Percentiles rank a stretch among this genome's conserved stretches.
Conservation (phyloP, 2,888 invertebrate genomes). For the Platynereis dumerilii region DNA sequence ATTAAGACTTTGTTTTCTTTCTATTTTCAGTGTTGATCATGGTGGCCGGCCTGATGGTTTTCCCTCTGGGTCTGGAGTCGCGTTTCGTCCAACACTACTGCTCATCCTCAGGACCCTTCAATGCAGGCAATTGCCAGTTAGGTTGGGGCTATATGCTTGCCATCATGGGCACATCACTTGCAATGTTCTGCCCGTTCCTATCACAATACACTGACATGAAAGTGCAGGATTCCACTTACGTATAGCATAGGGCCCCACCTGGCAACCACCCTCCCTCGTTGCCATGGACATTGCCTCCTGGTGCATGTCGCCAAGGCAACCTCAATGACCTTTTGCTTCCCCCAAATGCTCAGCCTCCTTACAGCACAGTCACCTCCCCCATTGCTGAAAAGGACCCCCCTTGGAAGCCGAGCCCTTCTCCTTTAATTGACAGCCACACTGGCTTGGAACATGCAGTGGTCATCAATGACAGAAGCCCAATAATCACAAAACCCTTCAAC, state of each 20-base stretch:
- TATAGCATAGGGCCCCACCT: conserved; percentile 20
- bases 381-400: too few relatives aligned
- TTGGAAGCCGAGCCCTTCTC: too few relatives aligned
- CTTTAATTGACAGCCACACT: too few relatives aligned
- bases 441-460: too few relatives aligned
- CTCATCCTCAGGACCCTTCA: conserved; percentile 49
- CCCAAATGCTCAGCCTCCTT: background rate
- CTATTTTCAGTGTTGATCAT: conserved; percentile 62
- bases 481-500: too few relatives aligned
- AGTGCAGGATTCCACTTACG: conserved; percentile 25
- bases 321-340: background rate
- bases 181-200: conserved; percentile 64
- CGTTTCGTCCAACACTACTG: conserved; percentile 62
- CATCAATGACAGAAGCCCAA: too few relatives aligned
- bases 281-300: conserved; percentile 1
- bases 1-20: conserved; percentile 10
- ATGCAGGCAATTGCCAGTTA: conserved; percentile 59
- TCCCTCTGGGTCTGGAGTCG: conserved; percentile 63
- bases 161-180: conserved; percentile 61
- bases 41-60: conserved; percentile 61
- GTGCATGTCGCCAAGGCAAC: too few relatives aligned
- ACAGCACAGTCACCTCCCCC: too few relatives aligned
- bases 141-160: conserved; percentile 65
- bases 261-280: background rate
- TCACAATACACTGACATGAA: conserved; percentile 48